Percentiles rank a stretch among this genome's conserved stretches.
phyloP scores from a whole-genome alignment of 1,140 invertebrate species.

The Proctacanthus coquilletti region DNA sequence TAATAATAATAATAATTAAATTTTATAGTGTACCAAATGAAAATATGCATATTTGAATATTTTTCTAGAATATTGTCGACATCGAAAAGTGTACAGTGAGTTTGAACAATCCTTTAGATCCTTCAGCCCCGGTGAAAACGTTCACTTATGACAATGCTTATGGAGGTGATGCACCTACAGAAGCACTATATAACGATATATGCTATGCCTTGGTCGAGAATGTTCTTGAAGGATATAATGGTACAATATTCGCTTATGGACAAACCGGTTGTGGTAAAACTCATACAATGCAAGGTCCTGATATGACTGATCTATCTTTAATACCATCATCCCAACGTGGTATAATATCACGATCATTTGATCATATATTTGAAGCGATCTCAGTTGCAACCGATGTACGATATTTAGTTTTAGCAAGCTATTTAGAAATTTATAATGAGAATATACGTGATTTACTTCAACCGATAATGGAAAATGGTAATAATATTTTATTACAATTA shows the following conservation, averaged over 20 bases:
- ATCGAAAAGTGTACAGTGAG: conserved; percentile 42
- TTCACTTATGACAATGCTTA: conserved; percentile 79
- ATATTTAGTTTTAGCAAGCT: conserved; percentile 79
- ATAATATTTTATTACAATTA: conserved; percentile 39
- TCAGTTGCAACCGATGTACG: conserved; percentile 63
- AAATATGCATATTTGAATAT: conserved; percentile 5
- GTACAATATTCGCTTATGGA: conserved; percentile 76
- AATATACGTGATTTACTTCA: conserved; percentile 60
- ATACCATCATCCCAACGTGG: conserved; percentile 33
- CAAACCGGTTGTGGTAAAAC: conserved; percentile 76
- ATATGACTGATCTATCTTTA: conserved; percentile 2
- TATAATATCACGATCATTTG: conserved; percentile 74
- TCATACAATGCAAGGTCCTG: conserved; percentile 62
- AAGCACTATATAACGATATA: conserved; percentile 77
- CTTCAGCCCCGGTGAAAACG: conserved; percentile 39
- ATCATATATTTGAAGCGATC: conserved; percentile 86
- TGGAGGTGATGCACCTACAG: conserved; percentile 58
- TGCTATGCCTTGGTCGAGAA: conserved; percentile 74
- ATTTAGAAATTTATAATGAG: conserved; percentile 90
- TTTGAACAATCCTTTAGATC: conserved; percentile 30
- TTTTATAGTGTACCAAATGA: background rate
- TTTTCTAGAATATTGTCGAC: conserved; percentile 50
- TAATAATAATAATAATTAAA: too few relatives aligned
- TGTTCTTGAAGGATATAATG: conserved; percentile 75
- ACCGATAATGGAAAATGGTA: conserved; percentile 10